Evolutionary conservation across 1,140 invertebrate species (phyloP), one percentile per base, ranked within the genome.

Genomic region (Oreohelix idahoensis): DNA sequence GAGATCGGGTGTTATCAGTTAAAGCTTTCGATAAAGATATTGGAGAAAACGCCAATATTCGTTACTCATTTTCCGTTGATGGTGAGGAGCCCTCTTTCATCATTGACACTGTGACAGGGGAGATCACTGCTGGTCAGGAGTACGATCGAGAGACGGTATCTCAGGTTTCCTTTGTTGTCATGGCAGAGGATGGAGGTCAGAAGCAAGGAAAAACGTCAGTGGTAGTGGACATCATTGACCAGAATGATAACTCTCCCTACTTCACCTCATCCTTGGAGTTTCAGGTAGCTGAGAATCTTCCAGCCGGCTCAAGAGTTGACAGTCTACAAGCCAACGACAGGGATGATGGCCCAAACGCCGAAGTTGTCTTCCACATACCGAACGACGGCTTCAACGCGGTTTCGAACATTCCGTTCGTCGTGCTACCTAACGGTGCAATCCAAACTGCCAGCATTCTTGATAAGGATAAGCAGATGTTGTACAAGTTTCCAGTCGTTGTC

Each of bases 11-110:
- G 96, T 97, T 90, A 11, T 94, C 98, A 96, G 96, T 99, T 71
- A 96, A 96, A 76, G 98, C 98, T 0, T 96, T 95, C 42, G 98
- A 99, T 93, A 95, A 96, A 1, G 98, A 99, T 93, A 97, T 97
- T 88, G 97, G 97, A 26, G 96, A 98, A 15, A 99, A 99, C 92
- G 96, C 97, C 0, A 95, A 97, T 92, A 96, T 99, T 38, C 97
- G 97, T 92, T 99, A 99, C 93, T 97, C 96, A 0, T 95, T 29
- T 11, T 84, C 87, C 49, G 75, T 85, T 20, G 81, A 86, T 94
- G 97, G 87, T 97, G 69, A 96, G 0, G 95, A 96, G 94, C 38
- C 96, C 95, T 94, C 97, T 96, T 98, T 99, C 91, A 93, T 95
- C 69, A 97, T 99, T 63, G 96, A 98, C 93, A 92, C 95, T 23